phyloP scores from a whole-genome alignment of 2,888 invertebrate genomes.

The Habroteleia sp. region DNA sequence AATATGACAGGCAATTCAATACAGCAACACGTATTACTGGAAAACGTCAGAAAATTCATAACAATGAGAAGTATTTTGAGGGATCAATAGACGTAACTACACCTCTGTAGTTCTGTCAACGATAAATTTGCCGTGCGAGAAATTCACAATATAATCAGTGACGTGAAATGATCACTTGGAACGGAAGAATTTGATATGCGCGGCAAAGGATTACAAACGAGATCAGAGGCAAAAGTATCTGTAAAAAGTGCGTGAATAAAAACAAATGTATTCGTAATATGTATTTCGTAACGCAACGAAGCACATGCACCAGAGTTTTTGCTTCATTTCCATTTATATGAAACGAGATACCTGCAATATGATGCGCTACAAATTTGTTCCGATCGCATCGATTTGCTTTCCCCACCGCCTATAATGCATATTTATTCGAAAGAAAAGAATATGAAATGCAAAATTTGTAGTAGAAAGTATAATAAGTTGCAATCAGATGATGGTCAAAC shows the following conservation, averaged over 20 bases:
- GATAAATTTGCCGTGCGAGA: not conserved
- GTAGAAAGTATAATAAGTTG: constrained; percentile 12
- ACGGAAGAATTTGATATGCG: constrained; percentile 30
- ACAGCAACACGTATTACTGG: constrained; percentile 8
- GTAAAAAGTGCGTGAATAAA: constrained; percentile 28
- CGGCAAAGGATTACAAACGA: constrained; percentile 3
- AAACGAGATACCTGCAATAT: constrained; percentile 47
- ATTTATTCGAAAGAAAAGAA: constrained; percentile 28
- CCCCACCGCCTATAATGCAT: not conserved
- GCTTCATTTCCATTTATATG: constrained; percentile 60
- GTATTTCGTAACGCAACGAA: not conserved
- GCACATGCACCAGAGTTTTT: constrained; percentile 38
- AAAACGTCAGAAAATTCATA: constrained; percentile 22
- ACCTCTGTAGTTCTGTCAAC: not conserved
- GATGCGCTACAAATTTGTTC: constrained; percentile 47
- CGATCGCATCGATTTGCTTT: constrained; percentile 32
- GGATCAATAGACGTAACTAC: constrained; percentile 5
- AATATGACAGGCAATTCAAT: not conserved
- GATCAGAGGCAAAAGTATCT: not conserved
- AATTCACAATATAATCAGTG: constrained; percentile 2
- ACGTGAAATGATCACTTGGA: constrained; percentile 10
- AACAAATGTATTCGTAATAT: constrained; percentile 43
- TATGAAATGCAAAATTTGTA: constrained; percentile 12
- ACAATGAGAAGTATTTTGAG: constrained; percentile 13
- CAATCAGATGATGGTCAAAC: too few species aligned